Conservation (phyloP, 2,888 invertebrate genomes). For the Meteorus colon region DNA sequence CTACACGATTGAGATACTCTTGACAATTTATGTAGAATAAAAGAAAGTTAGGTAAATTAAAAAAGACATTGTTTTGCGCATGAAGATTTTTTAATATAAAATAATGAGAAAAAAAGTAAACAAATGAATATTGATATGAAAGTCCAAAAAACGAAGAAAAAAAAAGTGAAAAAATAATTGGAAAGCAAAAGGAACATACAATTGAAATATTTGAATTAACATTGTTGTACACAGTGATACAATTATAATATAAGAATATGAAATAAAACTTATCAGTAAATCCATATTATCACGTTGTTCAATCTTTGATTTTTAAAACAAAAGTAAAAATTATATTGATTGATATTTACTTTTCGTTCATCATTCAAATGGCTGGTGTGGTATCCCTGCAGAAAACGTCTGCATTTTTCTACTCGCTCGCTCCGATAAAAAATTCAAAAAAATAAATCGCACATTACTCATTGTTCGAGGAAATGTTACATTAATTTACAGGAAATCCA, state of each 20-base stretch:
- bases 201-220: conserved; percentile 72
- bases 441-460: conserved; percentile 56
- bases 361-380: conserved; percentile 61
- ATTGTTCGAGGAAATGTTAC: conserved; percentile 62
- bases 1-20: conserved; percentile 65
- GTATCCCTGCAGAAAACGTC: conserved; percentile 66
- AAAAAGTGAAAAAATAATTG: conserved; percentile 49
- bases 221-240: conserved; percentile 74
- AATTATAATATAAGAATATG: conserved; percentile 74
- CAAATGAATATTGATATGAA: conserved; percentile 61
- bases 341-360: conserved; percentile 27
- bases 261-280: conserved; percentile 74
- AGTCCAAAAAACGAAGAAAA: conserved; percentile 67
- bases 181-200: conserved; percentile 65
- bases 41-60: conserved; percentile 48
- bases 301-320: conserved; percentile 1
- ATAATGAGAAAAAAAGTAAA: conserved; percentile 46
- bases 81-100: conserved; percentile 70
- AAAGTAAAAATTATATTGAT: not conserved
- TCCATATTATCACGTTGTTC: conserved; percentile 50
- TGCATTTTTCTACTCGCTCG: conserved; percentile 62
- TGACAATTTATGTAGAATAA: conserved; percentile 64
- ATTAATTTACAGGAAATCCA: conserved; percentile 68
- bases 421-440: conserved; percentile 28
- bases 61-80: conserved; percentile 68